Evolutionary conservation across 2,113 vertebrate species (phyloP), one percentile per base, ranked within the genome.

Genomic region (Hydrochoerus hydrochaeris): DNA sequence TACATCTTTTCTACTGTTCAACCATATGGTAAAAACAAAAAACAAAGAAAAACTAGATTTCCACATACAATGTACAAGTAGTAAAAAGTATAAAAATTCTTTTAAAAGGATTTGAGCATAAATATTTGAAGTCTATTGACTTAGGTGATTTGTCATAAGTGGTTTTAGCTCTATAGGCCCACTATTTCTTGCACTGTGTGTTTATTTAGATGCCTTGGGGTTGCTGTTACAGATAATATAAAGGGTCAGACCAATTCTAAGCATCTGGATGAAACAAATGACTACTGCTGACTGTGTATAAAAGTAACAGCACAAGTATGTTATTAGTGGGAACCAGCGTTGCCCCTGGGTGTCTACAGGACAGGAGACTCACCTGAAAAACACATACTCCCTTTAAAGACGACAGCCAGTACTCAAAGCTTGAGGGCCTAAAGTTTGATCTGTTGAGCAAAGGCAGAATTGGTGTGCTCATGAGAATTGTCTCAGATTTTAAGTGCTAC

Each of bases 31-130:
- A 28, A 75, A 75, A 44, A 52, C 49, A 81, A 75, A 26, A 73
- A 77, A 28, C 75, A 57, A 19, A 19, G 11, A 1, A 57, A 57
- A 67, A 63, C 81, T 65, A 73, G 35, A 88, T 84, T 92, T 97
- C 35, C 32, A n/a, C 44, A 35, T 88, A 94, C 86, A 54, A 84
- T 75, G 54, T 84, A 3, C 44, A 88, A 80, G 24, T 41, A 30
- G 7, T 13, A 83, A 17, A 32, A 88, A 71, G n/a, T 82, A 87
- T 82, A 89, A 52, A 83, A 49, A 63, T 67, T 87, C 7, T 24
- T 71, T 44, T 83, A 3, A 44, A 63, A 71, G 32, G 32, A 83
- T 44, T 17, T 78, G n/a, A 92, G 38, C 13, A 35, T 46, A 92
- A 90, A 73, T 9, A 58, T 65, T 44, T 63, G 17, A 85, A 92